phyloP scores from a whole-genome alignment of 2,888 invertebrate species.

The Trissonchulus sp. region DNA sequence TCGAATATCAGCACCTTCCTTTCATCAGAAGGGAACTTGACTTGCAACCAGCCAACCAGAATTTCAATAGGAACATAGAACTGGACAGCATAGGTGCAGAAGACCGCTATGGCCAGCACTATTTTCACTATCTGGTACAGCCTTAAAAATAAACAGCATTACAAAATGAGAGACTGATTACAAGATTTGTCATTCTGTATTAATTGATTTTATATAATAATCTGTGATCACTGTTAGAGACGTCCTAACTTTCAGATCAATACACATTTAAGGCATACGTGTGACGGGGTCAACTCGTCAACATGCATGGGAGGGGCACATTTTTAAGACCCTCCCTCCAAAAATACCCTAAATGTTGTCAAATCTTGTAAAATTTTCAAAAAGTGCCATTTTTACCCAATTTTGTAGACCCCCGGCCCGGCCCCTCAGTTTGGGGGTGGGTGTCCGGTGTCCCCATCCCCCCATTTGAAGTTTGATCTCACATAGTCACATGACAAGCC shows the following conservation, averaged over 20 bases:
- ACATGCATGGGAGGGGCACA: too few relatives aligned
- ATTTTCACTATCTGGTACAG: slow-evolving; percentile 73
- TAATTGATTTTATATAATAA: neutral
- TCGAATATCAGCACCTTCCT: neutral
- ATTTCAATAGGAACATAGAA: slow-evolving; percentile 89
- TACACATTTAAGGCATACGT: too few relatives aligned
- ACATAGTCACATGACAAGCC: too few relatives aligned
- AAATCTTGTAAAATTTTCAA: neutral
- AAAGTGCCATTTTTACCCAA: slow-evolving; percentile 15
- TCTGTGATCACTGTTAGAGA: neutral
- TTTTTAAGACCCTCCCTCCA: too few relatives aligned
- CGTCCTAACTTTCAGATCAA: too few relatives aligned
- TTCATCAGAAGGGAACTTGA: neutral
- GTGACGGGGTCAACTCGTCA: too few relatives aligned
- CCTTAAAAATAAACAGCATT: slow-evolving; percentile 57
- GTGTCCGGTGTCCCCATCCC: too few relatives aligned
- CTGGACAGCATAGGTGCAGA: slow-evolving; percentile 84
- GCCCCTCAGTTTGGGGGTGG: too few relatives aligned
- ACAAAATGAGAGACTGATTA: neutral
- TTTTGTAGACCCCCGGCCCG: too few relatives aligned
- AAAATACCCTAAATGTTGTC: too few relatives aligned
- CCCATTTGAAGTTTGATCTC: too few relatives aligned
- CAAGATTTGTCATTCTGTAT: neutral
- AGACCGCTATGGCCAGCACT: slow-evolving; percentile 78
- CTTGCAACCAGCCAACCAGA: slow-evolving; percentile 56